A percentile compares a stretch with the other conserved stretches of the same genome.
Conservation (phyloP, 2,113 vertebrate species). For the Ifrita kowaldi region DNA sequence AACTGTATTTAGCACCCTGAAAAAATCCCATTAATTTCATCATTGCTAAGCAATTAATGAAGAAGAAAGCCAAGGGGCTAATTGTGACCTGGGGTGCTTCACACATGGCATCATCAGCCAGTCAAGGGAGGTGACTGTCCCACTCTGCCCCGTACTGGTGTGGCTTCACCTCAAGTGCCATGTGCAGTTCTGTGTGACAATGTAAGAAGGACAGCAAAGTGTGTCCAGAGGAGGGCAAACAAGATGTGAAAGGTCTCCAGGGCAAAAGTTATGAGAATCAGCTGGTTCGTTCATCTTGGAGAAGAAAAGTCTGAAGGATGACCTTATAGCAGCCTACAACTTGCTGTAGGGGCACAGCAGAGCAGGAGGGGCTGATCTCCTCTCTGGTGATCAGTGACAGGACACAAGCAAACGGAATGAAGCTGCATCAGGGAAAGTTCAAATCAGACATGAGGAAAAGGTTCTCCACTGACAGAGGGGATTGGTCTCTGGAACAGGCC, state of each 20-base stretch:
- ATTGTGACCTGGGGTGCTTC: background rate
- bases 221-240: background rate
- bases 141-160: background rate
- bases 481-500: background rate
- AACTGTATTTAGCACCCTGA: background rate
- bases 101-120: fast-evolving
- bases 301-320: background rate
- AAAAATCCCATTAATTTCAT: background rate
- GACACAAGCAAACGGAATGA: background rate
- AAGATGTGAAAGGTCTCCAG: background rate
- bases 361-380: background rate
- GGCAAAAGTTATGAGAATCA: background rate
- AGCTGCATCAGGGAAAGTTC: background rate
- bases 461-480: background rate
- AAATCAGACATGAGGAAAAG: background rate
- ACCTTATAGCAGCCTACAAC: fast-evolving
- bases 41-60: background rate
- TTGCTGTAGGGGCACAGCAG: background rate
- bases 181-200: background rate
- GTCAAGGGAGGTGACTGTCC: fast-evolving
- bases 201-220: background rate
- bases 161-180: background rate
- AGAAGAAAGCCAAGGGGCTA: background rate
- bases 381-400: background rate
- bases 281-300: background rate